Evolutionary conservation across 2,797 vertebrate species (phyloP), one percentile per base, ranked within the genome.

Genomic region (Myripristis jacobus): DNA sequence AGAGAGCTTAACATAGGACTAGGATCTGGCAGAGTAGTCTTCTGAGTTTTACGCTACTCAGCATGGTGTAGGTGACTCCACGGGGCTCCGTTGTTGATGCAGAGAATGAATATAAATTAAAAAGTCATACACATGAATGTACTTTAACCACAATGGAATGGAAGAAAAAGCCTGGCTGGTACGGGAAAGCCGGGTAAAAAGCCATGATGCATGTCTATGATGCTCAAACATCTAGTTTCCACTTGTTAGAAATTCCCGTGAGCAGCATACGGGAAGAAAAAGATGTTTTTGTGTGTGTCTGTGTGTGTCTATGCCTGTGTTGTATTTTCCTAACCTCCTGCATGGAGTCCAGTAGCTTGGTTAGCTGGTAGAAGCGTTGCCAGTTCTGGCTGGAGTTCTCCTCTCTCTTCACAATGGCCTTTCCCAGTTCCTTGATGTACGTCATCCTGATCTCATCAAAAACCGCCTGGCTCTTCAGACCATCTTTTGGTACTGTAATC

Each of bases 351-450:
- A 99, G 87, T 87, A 99, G 95, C 89, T 99, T 99, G 63, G 98
- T 99, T 90, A 99, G 96, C 86, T 99, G 98, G 88, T 99, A 99
- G 93, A 99, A 99, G 25, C 98, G 94, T 82, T 99, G 97, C 98
- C 98, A 99, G 95, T 99, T 99, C 94, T 99, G 97, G 91, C 98
- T 99, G 58, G 98, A 98, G 92, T 97, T 99, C 92, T 97, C 97
- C 88, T 99, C 97, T 52, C 97, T 95, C 92, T 97, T 98, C 82
- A 99, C 98, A 0, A 99, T 99, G 93, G 98, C 98, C 92, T 98
- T 99, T 36, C 98, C 97, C 84, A 99, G 93, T 92, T 99, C 98
- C 91, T 99, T 99, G 77, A 99, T 98, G 92, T 99, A 99, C 0
- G 97, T 97, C 97, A 99, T 99, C 38, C 98, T 95, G 21, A 99